Conservation (phyloP, 2,888 invertebrate genomes). For the Ormyrus rosae region DNA sequence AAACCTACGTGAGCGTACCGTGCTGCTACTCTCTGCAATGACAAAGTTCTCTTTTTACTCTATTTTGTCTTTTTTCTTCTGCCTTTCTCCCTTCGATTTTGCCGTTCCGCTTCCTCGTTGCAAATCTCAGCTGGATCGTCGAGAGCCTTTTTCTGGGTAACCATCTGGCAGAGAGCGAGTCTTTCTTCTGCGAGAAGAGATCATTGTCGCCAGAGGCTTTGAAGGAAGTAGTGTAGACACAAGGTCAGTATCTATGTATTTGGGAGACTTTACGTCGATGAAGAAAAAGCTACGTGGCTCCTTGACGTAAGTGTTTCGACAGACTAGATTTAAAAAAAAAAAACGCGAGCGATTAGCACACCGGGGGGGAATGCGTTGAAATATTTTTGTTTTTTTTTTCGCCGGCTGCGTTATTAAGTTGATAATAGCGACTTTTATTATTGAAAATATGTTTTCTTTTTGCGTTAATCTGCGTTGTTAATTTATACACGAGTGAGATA, state of each 20-base stretch:
- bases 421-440: too few species aligned
- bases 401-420: too few species aligned
- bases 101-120: too few species aligned
- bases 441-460: not conserved
- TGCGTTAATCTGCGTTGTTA: too few species aligned
- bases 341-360: not conserved
- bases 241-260: constrained; percentile 27
- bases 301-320: constrained; percentile 18
- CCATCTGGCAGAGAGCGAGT: not conserved
- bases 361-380: too few species aligned
- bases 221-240: not conserved
- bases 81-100: too few species aligned
- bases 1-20: too few species aligned
- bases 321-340: not conserved
- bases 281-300: constrained; percentile 1
- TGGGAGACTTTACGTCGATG: not conserved
- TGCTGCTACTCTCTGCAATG: too few species aligned
- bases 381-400: too few species aligned
- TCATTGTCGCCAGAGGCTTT: not conserved
- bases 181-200: not conserved
- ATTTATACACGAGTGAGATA: too few species aligned
- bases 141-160: too few species aligned
- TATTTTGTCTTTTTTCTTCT: not conserved
- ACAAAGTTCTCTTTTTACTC: not conserved
- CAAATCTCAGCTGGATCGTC: too few species aligned